Base-by-base conservation (phyloP, 2,888 invertebrate genomes). In the Perizoma affinitatum region DNA sequence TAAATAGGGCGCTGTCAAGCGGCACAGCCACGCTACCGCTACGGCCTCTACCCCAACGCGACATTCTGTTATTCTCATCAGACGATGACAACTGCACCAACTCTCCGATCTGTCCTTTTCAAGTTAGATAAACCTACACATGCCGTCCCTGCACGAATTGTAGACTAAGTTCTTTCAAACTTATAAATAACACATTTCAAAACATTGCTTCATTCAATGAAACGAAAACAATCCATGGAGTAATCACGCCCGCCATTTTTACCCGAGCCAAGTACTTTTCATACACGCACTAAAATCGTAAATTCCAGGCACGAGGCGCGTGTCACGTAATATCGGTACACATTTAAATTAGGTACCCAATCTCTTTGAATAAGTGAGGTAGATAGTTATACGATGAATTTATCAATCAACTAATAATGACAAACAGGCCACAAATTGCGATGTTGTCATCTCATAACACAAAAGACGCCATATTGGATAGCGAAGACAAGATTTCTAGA, bases 11-110 rank as follows among this genome's bases (percentile, higher is more conserved):
- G 78, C 94, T 93, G 76, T 94, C 94, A 87, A 94, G 86, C 73
- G 94, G 94, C 77, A 93, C 92, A 71, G 94, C 94, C 77, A 94
- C 94, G 79, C 93, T 94, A 85, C 93, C 90, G 74, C 90, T 87
- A 79, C 93, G 88, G 81, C 90, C 94, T 88, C 94, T 94, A 82
- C 93, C 93, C 94, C 94, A 94, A 80, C 94, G 94, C 77, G 94
- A 94, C 94, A 94, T 94, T 72, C 80, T 87, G 87, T 86, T 88
- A 91, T 86, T 91, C 84, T 88, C 92, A 91, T 92, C 84, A 91
- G 86, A 83, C 83, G 86, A 79, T 88, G 87, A 88, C 88, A 87
- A 82, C 80, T 82, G 87, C 84, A 79, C 85, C 73, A 79, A 86
- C 78, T 80, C 73, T 66, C 73, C 78, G 73, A 82, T 82, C 76